Conservation (phyloP, 2,113 vertebrate genomes). For the Erpornis zantholeuca region DNA sequence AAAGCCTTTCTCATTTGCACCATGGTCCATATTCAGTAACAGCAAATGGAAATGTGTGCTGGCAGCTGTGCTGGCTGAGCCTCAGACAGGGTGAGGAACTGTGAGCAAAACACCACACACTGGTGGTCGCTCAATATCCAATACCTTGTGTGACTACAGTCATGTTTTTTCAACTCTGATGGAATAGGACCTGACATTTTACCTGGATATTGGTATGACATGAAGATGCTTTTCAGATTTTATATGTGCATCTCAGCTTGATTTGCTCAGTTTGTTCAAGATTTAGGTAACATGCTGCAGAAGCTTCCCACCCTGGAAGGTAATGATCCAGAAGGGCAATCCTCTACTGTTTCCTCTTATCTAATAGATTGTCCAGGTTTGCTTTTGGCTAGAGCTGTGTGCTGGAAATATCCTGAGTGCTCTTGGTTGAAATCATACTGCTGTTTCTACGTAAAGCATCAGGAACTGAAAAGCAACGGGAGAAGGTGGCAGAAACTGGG, state of each 20-base stretch:
- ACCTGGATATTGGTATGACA: not conserved
- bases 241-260: conserved; percentile 1
- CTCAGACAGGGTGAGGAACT: not conserved
- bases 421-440: not conserved
- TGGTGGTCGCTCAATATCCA: not conserved
- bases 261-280: not conserved
- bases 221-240: conserved; percentile 15
- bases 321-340: conserved; percentile 18
- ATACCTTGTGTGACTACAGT: not conserved
- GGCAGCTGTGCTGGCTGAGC: not conserved
- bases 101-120: not conserved
- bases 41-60: not conserved
- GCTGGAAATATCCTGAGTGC: not conserved
- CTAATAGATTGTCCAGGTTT: not conserved
- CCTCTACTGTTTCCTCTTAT: not conserved
- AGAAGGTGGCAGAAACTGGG: not conserved
- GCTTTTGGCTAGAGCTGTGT: not conserved
- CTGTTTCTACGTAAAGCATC: not conserved
- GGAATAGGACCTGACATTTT: conserved; percentile 42
- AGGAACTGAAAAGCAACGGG: not conserved
- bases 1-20: not conserved
- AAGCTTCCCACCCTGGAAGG: not conserved
- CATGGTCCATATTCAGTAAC: not conserved
- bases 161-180: not conserved
- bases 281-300: not conserved